Percentiles rank a stretch among this genome's conserved stretches.
phyloP scores from a whole-genome alignment of 1,140 invertebrate genomes.

The Procambarus clarkii region DNA sequence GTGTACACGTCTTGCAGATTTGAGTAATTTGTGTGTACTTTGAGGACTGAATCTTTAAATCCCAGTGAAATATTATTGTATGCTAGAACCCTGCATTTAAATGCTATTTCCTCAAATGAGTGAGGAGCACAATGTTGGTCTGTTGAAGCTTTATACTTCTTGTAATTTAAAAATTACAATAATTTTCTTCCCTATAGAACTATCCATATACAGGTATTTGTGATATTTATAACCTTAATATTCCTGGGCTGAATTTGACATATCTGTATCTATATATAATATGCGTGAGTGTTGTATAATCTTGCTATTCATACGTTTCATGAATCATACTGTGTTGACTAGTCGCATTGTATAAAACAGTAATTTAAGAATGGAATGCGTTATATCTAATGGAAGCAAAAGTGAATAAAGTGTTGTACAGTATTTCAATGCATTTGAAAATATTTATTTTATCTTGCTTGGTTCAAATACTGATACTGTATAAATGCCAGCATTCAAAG shows the following conservation, averaged over 20 bases:
- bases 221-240: constrained; percentile 63
- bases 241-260: constrained; percentile 53
- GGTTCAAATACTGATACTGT: neutral
- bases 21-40: constrained; percentile 42
- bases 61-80: constrained; percentile 35
- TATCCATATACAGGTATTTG: constrained; percentile 28
- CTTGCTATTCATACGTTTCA: constrained; percentile 40
- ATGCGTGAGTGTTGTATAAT: constrained; percentile 51
- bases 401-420: neutral
- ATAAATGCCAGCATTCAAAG: neutral
- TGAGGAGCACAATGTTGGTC: constrained; percentile 48
- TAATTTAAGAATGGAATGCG: constrained; percentile 28
- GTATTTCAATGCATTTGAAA: neutral
- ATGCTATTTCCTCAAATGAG: constrained; percentile 19
- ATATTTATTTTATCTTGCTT: neutral
- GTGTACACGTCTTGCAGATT: constrained; percentile 42
- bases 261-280: constrained; percentile 59
- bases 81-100: constrained; percentile 54
- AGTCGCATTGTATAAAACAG: constrained; percentile 60
- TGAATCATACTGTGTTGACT: constrained; percentile 54
- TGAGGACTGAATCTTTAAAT: constrained; percentile 60
- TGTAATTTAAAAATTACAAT: constrained; percentile 30
- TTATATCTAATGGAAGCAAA: constrained; percentile 13
- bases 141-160: constrained; percentile 55
- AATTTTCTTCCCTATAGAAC: constrained; percentile 28